Percentiles rank a stretch among this genome's conserved stretches.
Conservation (phyloP, 2,113 vertebrate species). For the Scomber colias region DNA sequence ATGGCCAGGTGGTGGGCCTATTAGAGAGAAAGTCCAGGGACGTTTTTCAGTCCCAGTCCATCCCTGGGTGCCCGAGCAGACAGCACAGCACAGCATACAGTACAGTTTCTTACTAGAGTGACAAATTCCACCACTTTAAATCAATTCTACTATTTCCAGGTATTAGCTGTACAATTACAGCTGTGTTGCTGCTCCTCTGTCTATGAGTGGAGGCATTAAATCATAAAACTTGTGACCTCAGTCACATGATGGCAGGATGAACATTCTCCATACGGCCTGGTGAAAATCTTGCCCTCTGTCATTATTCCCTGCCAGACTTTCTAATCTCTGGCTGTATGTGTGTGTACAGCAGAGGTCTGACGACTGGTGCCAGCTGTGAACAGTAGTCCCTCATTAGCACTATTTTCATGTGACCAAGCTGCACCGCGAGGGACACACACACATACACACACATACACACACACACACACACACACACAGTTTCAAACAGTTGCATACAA, state of each 20-base stretch:
- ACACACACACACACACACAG: constrained; percentile 40
- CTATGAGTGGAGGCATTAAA: neutral
- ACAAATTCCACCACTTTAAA: neutral
- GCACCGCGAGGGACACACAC: constrained; percentile 57
- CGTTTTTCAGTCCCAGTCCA: too few species aligned
- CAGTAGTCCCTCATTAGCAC: constrained; percentile 74
- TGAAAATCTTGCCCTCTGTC: constrained; percentile 25
- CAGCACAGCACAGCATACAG: too few species aligned
- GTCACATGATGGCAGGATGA: constrained; percentile 42
- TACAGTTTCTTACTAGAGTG: too few species aligned
- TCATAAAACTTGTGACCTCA: constrained; percentile 27
- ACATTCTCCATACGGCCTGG: constrained; percentile 13
- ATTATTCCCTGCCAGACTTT: constrained; percentile 43
- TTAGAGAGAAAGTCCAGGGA: too few species aligned
- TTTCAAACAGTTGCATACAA: constrained; percentile 64
- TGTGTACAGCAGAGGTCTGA: constrained; percentile 43
- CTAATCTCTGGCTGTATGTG: constrained; percentile 32
- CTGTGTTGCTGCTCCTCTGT: neutral
- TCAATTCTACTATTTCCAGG: neutral
- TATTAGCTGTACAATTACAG: neutral
- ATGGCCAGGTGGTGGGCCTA: too few species aligned
- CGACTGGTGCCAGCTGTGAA: constrained; percentile 70
- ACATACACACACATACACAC: constrained; percentile 35
- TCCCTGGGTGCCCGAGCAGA: too few species aligned
- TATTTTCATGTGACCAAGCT: constrained; percentile 81